phyloP scores from a whole-genome alignment of 2,888 invertebrate genomes.

The Sinodicranocentrus sp. region DNA sequence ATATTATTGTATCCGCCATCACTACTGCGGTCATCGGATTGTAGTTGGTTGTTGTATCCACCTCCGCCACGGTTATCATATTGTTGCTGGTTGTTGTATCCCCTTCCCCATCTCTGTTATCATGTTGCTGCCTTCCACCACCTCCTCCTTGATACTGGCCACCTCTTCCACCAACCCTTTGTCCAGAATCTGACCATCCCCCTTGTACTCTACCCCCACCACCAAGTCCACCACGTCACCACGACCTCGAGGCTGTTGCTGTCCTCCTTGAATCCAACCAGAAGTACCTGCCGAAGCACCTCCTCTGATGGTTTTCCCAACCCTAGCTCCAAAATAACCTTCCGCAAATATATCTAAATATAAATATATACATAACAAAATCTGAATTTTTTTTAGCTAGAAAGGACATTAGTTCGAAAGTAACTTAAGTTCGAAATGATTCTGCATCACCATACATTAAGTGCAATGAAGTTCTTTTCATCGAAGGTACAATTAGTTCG shows the following conservation, averaged over 20 bases:
- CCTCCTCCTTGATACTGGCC: slow-evolving; percentile 21
- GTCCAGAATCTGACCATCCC: slow-evolving; percentile 70
- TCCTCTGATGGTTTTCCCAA: slow-evolving; percentile 91
- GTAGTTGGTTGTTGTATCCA: slow-evolving; percentile 66
- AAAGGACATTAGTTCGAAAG: no score
- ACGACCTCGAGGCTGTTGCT: slow-evolving; percentile 78
- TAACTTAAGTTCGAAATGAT: no score
- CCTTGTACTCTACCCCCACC: slow-evolving; percentile 76
- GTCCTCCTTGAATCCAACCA: slow-evolving; percentile 74
- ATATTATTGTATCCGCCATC: slow-evolving; percentile 52
- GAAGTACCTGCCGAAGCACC: slow-evolving; percentile 77
- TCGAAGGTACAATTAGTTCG: no score
- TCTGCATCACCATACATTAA: no score
- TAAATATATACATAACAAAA: no score
- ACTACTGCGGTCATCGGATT: slow-evolving; percentile 53
- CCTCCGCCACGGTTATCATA: slow-evolving; percentile 66
- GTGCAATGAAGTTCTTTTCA: no score
- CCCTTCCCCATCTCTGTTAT: slow-evolving; percentile 56
- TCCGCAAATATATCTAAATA: no score
- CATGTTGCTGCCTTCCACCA: slow-evolving; percentile 11
- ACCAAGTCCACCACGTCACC: slow-evolving; percentile 76
- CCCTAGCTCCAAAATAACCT: slow-evolving; percentile 87
- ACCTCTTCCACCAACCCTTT: slow-evolving; percentile 59
- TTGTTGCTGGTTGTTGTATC: slow-evolving; percentile 44
- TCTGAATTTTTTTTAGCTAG: no score